These are phyloP conservation scores for Brachyptera putata DNA, from an alignment of 2,888 invertebrate genomes.

Conservation along the genomic window DNA sequence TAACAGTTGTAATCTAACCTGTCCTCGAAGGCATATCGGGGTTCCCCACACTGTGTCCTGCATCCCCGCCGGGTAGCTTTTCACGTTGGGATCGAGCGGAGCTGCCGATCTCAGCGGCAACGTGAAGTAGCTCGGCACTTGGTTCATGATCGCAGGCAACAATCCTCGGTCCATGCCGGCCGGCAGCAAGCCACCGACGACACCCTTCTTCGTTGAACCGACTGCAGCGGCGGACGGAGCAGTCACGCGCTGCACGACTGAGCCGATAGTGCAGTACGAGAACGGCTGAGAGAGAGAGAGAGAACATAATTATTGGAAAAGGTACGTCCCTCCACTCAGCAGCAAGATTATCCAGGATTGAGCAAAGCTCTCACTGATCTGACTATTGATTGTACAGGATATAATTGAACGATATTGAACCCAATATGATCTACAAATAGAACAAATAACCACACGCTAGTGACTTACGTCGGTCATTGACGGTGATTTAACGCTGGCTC, in stretches of 20 bases:
- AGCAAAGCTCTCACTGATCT: too few relatives aligned
- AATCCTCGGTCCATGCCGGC: constrained; percentile 32
- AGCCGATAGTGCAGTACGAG: constrained; percentile 35
- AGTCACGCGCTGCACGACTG: constrained; percentile 30
- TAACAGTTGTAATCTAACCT: constrained; percentile 36
- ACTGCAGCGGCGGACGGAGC: constrained; percentile 4
- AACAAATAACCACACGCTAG: too few relatives aligned
- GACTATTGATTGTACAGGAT: too few relatives aligned
- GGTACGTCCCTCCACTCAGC: too few relatives aligned
- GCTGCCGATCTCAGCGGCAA: constrained; percentile 46
- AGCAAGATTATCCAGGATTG: too few relatives aligned
- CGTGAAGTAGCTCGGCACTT: constrained; percentile 49
- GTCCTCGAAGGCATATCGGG: constrained; percentile 50
- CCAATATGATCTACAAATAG: too few relatives aligned
- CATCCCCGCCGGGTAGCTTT: constrained; percentile 50
- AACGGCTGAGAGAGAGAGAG: constrained; percentile 35
- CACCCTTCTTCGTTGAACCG: constrained; percentile 5
- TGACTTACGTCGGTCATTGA: constrained; percentile 52
- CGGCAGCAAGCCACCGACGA: constrained; percentile 20
- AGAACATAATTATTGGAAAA: too few relatives aligned
- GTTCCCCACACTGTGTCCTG: constrained; percentile 55
- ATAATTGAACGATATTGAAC: too few relatives aligned
- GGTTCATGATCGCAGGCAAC: constrained; percentile 36
- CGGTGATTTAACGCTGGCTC: constrained; percentile 54
- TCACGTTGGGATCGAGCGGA: constrained; percentile 51